These are phyloP conservation scores for Drosophila suboccidentalis DNA, from an alignment of 2,888 invertebrate genomes.

Conservation along the genomic window DNA sequence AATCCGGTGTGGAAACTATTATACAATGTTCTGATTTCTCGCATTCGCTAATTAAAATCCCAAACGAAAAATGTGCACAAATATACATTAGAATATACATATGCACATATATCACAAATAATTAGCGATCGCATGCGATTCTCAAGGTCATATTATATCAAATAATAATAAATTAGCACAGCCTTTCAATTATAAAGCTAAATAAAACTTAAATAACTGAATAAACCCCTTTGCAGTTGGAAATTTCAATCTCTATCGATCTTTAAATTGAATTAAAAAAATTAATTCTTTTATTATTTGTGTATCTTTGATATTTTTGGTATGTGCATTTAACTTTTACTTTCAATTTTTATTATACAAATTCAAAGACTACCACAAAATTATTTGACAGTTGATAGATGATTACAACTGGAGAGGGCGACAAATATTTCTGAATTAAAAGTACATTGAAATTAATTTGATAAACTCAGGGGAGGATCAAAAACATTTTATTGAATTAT, in stretches of 20 bases:
- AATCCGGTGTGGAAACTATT: conserved; percentile 37
- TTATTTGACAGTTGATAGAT: too few species aligned
- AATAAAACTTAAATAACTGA: background rate
- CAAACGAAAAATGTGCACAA: conserved; percentile 16
- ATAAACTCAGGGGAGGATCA: too few species aligned
- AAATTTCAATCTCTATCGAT: background rate
- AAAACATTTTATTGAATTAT: too few species aligned
- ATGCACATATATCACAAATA: background rate
- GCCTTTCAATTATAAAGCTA: background rate
- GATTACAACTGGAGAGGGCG: too few species aligned
- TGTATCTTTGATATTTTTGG: background rate
- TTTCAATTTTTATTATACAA: background rate
- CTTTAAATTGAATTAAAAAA: background rate
- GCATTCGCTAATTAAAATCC: conserved; percentile 53
- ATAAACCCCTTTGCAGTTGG: background rate
- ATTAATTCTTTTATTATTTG: background rate
- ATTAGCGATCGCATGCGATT: background rate
- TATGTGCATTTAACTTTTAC: too few species aligned
- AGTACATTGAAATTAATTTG: background rate
- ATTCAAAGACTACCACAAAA: too few species aligned
- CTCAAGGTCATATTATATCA: conserved; percentile 5
- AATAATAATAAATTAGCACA: conserved; percentile 11
- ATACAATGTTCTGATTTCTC: conserved; percentile 33
- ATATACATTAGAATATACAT: background rate
- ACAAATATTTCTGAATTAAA: background rate